These are phyloP conservation scores for Dromococcyx pavoninus DNA, from an alignment of 2,797 vertebrate species.

Conservation along the genomic window DNA sequence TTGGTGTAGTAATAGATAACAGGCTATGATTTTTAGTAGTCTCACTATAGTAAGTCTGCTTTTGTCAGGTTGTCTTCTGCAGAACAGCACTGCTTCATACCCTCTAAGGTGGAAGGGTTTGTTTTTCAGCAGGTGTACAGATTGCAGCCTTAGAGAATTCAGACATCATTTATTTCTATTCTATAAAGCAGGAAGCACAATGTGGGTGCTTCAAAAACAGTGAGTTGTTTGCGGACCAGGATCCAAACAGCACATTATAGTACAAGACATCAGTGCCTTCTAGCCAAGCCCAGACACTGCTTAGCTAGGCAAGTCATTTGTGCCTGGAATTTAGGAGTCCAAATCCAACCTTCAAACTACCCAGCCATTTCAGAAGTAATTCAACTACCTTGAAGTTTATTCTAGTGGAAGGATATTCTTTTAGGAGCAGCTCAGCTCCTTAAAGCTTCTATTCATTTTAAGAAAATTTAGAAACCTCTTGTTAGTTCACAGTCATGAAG, in stretches of 20 bases:
- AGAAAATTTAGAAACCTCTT: not conserved
- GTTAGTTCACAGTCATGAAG: not conserved
- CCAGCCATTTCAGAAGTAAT: not conserved
- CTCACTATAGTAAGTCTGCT: not conserved
- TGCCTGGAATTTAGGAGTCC: not conserved
- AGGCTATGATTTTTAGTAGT: not conserved
- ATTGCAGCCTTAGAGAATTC: not conserved
- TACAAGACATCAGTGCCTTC: not conserved
- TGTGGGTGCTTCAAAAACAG: not conserved
- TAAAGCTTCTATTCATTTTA: not conserved
- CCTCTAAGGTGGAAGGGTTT: not conserved
- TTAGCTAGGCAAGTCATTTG: not conserved
- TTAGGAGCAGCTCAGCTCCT: not conserved
- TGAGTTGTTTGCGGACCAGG: too few species aligned
- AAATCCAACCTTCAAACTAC: not conserved
- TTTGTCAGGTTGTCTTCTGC: not conserved
- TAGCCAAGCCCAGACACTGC: not conserved
- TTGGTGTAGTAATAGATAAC: not conserved
- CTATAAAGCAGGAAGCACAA: not conserved
- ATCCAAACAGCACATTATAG: not conserved
- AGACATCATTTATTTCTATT: not conserved
- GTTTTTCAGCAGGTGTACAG: not conserved
- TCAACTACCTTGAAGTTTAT: not conserved
- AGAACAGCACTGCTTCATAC: too few species aligned
- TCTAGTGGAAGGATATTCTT: not conserved